Evolutionary conservation across 2,888 invertebrate species (phyloP).

Genomic region (Drosophila nr. perissopoda): DNA sequence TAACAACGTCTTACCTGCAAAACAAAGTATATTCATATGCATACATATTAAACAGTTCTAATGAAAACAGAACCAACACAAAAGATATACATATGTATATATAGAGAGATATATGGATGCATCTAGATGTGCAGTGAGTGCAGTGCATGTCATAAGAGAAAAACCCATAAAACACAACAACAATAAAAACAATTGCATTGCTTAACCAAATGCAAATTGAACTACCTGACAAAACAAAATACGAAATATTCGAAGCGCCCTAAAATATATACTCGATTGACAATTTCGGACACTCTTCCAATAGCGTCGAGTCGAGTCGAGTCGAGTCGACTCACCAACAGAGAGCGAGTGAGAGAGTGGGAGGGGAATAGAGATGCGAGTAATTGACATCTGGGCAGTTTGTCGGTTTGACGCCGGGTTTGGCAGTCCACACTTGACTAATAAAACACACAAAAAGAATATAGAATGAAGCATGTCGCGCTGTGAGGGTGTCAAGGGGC

Average conservation of each 20-base stretch:
- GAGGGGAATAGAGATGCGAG: background rate
- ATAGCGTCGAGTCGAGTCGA: background rate
- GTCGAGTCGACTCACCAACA: background rate
- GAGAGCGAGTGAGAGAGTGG: background rate
- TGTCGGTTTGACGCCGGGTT: conserved; percentile 26
- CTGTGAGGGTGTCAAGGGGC: background rate
- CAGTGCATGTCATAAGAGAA: conserved; percentile 19
- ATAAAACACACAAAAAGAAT: conserved; percentile 17
- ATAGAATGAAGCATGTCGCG: background rate
- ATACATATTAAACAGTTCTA: conserved; percentile 12
- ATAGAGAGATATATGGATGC: background rate
- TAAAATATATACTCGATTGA: background rate
- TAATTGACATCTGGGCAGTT: conserved; percentile 27
- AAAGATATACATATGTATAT: background rate
- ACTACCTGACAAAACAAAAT: conserved; percentile 1
- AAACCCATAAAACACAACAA: conserved; percentile 7
- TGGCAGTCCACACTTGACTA: conserved; percentile 28
- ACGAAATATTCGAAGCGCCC: conserved; percentile 3
- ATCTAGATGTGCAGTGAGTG: conserved; percentile 10
- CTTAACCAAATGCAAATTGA: conserved; percentile 29
- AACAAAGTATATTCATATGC: background rate
- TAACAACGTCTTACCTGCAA: conserved; percentile 10
- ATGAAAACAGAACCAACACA: conserved; percentile 16
- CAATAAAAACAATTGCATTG: conserved; percentile 23
- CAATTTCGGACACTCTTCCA: conserved; percentile 12